Base-by-base conservation (phyloP, 2,888 invertebrate species). In the Callimorpha dominula region DNA sequence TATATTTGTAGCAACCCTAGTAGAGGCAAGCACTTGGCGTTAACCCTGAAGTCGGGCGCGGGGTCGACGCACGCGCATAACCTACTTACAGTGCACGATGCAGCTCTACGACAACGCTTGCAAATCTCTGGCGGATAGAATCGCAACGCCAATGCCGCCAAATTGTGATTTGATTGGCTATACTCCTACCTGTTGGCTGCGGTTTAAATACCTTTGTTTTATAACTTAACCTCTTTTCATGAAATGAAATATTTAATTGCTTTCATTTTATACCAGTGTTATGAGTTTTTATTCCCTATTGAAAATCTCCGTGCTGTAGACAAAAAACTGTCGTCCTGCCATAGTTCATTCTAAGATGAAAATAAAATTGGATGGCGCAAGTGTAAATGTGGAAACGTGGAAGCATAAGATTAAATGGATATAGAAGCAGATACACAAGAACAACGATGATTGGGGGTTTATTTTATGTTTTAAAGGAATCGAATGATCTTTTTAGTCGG, bases 11-110 rank as follows among this genome's bases (percentile, higher is more conserved):
- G 57, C 76, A 86, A 74, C 87, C 82, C 86, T 87, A 86, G 78
- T 81, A 78, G 86, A 68, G 78, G 87, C 67, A 67, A 80, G 77
- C 78, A 84, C 83, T 84, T 83, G 78, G 85, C 83, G 84, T 88
- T 95, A 95, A 94, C 95, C 95, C 94, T 95, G 95, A 95, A 93
- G 93, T 89, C 93, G 94, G 91, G 86, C 94, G 93, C 73, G 91
- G 92, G 94, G 93, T 95, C 95, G 90, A 92, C 88, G 95, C 87
- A 88, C 95, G 92, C 92, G 85, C 89, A 83, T 92, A 93, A 89
- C 95, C 95, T 85, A 95, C 93, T 93, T 95, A 91, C 91, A 89
- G 88, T 86, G 89, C 91, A 89, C 89, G 91, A 87, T 86, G 89
- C 87, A 84, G 86, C 85, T 83, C 81, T 85, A 87, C 89, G 89